Conservation (phyloP, 2,888 invertebrate genomes). For the Sinhomidia bicolor region DNA sequence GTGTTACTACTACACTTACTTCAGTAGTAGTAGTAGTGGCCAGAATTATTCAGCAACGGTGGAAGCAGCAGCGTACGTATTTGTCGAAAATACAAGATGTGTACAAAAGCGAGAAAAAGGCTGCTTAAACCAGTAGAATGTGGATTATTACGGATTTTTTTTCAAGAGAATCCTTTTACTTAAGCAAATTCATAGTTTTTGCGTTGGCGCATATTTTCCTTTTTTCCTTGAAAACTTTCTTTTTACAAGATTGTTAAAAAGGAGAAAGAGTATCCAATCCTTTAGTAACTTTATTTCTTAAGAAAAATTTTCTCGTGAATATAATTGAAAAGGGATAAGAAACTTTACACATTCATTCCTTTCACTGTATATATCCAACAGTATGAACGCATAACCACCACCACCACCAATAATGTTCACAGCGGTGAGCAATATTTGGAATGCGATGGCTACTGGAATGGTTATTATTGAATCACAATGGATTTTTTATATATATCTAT, state of each 20-base stretch:
- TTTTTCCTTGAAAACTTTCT: constrained; percentile 29
- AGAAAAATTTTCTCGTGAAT: constrained; percentile 56
- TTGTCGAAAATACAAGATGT: neutral
- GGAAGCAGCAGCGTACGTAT: no score
- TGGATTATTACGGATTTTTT: neutral
- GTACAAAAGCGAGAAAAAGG: neutral
- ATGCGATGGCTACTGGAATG: constrained; percentile 26
- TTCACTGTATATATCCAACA: constrained; percentile 8
- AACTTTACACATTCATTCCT: constrained; percentile 63
- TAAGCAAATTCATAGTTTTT: neutral
- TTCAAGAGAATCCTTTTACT: neutral
- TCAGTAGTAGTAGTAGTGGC: neutral
- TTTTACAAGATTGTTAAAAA: constrained; percentile 23
- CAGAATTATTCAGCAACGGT: neutral
- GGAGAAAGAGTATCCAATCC: constrained; percentile 24
- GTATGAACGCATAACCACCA: neutral
- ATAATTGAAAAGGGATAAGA: constrained; percentile 67
- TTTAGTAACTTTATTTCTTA: constrained; percentile 26
- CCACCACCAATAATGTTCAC: neutral
- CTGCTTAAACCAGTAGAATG: neutral
- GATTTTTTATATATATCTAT: neutral
- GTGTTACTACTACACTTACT: no score
- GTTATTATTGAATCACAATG: constrained; percentile 57
- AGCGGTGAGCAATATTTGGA: neutral
- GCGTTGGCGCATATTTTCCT: constrained; percentile 25